A percentile compares a stretch with the other conserved stretches of the same genome.
Conservation (phyloP, 2,113 vertebrate genomes). For the Pholis gunnellus region DNA sequence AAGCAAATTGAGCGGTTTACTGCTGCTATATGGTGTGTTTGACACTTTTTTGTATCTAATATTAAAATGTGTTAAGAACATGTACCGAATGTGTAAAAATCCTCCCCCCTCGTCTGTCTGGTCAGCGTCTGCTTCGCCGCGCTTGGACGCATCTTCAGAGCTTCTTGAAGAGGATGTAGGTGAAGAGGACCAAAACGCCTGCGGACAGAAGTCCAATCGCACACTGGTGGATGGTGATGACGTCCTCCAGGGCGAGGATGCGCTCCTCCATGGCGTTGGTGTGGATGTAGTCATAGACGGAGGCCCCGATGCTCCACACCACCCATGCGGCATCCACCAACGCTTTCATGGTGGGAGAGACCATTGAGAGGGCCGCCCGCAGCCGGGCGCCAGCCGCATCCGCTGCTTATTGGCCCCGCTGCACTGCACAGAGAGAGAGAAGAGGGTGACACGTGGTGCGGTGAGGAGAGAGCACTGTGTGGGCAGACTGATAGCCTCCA, state of each 20-base stretch:
- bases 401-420: conserved; percentile 35
- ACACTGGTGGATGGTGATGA: conserved; percentile 82
- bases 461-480: conserved; percentile 19
- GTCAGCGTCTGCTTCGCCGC: not conserved
- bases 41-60: not conserved
- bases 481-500: conserved; percentile 18
- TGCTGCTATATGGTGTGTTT: not conserved
- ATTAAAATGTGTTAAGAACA: not conserved
- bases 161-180: conserved; percentile 84
- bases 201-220: conserved; percentile 82
- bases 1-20: conserved; percentile 5
- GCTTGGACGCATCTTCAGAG: conserved; percentile 61
- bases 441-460: conserved; percentile 38
- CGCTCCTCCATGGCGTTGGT: conserved; percentile 87
- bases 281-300: conserved; percentile 86
- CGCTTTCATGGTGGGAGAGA: conserved; percentile 85
- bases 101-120: not conserved
- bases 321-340: conserved; percentile 85
- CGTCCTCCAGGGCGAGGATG: conserved; percentile 83
- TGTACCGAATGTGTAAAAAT: not conserved
- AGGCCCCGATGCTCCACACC: conserved; percentile 84
- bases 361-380: conserved; percentile 71
- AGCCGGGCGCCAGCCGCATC: conserved; percentile 50
- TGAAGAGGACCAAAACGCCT: conserved; percentile 77
- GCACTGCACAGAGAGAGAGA: conserved; percentile 36